Base-by-base conservation (phyloP, 2,113 vertebrate genomes). In the Chitala chitala region DNA sequence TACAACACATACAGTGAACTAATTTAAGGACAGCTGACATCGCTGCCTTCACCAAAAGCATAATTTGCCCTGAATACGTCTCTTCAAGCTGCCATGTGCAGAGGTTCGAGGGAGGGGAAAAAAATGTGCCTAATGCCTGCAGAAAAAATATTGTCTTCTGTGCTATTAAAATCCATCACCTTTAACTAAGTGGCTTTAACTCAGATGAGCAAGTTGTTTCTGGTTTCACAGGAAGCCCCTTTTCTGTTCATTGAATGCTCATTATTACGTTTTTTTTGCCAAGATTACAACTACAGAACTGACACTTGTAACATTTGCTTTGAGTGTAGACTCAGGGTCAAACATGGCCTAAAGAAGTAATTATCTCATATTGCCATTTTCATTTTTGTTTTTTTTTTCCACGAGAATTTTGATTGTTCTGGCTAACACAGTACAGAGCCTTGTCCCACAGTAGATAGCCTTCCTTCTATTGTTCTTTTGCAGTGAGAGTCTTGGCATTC, bases 31-130 rank as follows among this genome's bases (percentile, higher is more conserved):
- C 44, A 44, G 38, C 50, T 64, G 54, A 65, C 72, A 75, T 73
- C 53, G 53, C 66, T 59, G 40, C 55, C 69, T 56, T 53, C 50
- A 17, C 63, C 50, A 71, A 65, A 77, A 51, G 58, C 54, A 55
- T 65, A 10, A 54, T 69, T 65, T 29, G 72, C 66, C 77, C 75
- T 77, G 69, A 77, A 75, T 75, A 46, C 50, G 65, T 78, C 72
- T 78, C 68, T 71, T 55, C 20, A 58, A 48, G 72, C 65, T 54
- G 26, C 68, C 65, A 48, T 13, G 64, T 74, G 55, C 38, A 40
- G 68, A 36, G 31, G 7, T 17, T 46, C 29, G 58, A 3, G 5
- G 54, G 15, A 40, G 36, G 48, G 29, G 31, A 29, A 33, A 20
- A 33, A 61, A 56, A 50, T 10, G 24, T 36, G n/a, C n/a, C n/a